Conservation (phyloP, 1,140 invertebrate species). For the Penaeus japonicus region DNA sequence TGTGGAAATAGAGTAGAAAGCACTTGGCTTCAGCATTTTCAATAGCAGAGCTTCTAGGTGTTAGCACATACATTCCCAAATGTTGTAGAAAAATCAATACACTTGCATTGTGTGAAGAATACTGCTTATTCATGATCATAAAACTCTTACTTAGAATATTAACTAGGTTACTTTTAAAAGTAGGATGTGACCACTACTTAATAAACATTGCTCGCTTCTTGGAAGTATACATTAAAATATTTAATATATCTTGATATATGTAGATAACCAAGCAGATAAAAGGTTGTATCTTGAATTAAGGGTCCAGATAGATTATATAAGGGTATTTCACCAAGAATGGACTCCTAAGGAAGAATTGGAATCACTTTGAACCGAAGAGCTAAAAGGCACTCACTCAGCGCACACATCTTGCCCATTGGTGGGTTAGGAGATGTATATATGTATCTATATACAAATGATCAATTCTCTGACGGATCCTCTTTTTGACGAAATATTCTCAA, state of each 20-base stretch:
- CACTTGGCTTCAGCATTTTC: conserved; percentile 11
- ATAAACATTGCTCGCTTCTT: conserved; percentile 31
- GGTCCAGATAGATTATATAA: conserved; percentile 22
- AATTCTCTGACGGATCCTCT: too few relatives aligned
- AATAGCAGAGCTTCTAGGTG: conserved; percentile 10
- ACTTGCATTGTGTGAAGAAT: neutral
- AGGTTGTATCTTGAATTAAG: neutral
- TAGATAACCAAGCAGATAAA: conserved; percentile 12
- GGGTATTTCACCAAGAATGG: conserved; percentile 15
- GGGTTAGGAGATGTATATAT: too few relatives aligned
- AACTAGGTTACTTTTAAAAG: neutral
- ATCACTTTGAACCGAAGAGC: neutral
- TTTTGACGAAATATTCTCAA: too few relatives aligned
- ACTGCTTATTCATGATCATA: conserved; percentile 3
- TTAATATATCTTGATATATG: neutral
- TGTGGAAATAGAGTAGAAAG: neutral
- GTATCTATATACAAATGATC: too few relatives aligned
- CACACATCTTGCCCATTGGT: too few relatives aligned
- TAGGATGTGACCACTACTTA: neutral
- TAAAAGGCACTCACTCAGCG: neutral
- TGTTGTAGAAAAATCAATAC: conserved; percentile 1
- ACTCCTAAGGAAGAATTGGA: neutral
- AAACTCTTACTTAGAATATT: conserved; percentile 14
- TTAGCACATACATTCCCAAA: conserved; percentile 16
- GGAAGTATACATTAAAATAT: neutral